Evolutionary conservation across 2,888 invertebrate species (phyloP).

Genomic region (Eupithecia insigniata): DNA sequence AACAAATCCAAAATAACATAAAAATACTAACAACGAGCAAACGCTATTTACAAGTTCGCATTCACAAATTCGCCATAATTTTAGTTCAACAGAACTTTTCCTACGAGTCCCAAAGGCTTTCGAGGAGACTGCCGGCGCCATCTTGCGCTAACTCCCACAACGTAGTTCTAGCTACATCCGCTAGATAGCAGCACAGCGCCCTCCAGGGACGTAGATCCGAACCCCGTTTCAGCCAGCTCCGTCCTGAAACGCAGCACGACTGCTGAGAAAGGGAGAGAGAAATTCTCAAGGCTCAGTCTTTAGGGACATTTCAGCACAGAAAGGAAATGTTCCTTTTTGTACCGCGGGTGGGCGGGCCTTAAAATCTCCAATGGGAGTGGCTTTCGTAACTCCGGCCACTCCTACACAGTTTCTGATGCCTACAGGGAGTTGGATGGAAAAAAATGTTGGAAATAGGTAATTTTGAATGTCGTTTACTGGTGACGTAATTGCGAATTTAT

Average conservation of each 20-base stretch:
- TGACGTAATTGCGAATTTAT: conserved; percentile 79
- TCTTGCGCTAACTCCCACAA: conserved; percentile 59
- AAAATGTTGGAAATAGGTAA: conserved; percentile 80
- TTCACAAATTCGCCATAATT: conserved; percentile 27
- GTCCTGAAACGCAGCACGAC: conserved; percentile 73
- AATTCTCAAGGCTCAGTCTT: conserved; percentile 80
- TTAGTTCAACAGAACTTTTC: conserved; percentile 52
- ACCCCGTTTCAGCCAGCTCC: conserved; percentile 73
- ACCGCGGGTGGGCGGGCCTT: conserved; percentile 70
- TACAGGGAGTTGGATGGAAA: conserved; percentile 80
- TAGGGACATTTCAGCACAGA: conserved; percentile 58
- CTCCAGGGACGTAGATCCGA: conserved; percentile 66
- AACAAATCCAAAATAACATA: neutral
- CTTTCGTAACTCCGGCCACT: conserved; percentile 66
- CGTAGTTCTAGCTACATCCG: conserved; percentile 52
- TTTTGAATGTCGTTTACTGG: conserved; percentile 75
- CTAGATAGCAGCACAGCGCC: conserved; percentile 65
- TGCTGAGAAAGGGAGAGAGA: conserved; percentile 79
- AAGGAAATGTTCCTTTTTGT: conserved; percentile 72
- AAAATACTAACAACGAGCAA: too few species aligned
- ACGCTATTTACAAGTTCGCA: conserved; percentile 20
- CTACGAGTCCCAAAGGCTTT: conserved; percentile 48
- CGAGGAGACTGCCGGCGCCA: conserved; percentile 65
- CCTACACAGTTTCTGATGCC: conserved; percentile 80
- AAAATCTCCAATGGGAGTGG: conserved; percentile 71